Evolutionary conservation across 1,140 invertebrate genomes (phyloP).

Genomic region (Trichomalopsis sarcophagae): DNA sequence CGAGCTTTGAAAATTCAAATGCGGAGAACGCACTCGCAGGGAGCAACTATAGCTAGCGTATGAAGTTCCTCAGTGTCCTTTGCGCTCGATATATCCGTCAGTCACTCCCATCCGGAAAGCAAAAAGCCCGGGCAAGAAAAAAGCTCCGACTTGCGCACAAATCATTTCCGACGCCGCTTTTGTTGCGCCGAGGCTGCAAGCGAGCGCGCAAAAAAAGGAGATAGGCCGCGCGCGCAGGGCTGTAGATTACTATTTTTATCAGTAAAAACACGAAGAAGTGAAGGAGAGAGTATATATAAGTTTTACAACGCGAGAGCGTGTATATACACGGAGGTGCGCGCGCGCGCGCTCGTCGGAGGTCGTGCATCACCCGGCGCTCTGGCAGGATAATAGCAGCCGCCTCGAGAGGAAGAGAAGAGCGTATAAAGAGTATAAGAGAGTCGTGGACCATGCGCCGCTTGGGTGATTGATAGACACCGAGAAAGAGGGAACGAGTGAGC

Average conservation of each 20-base stretch:
- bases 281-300: constrained; percentile 6
- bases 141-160: constrained; percentile 17
- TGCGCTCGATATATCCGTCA: no score
- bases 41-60: no score
- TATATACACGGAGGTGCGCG: not conserved
- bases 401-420: constrained; percentile 49
- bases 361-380: constrained; percentile 70
- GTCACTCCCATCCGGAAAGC: not conserved
- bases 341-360: constrained; percentile 60
- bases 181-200: not conserved
- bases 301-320: constrained; percentile 35
- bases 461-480: constrained; percentile 71
- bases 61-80: no score
- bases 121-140: not conserved
- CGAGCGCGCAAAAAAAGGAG: not conserved
- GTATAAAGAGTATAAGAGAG: constrained; percentile 44
- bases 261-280: constrained; percentile 23
- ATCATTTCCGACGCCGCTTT: constrained; percentile 26
- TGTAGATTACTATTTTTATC: constrained; percentile 52
- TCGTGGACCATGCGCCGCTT: constrained; percentile 65
- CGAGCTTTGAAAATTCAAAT: constrained; percentile 18
- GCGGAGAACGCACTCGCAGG: not conserved
- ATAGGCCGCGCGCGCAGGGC: not conserved
- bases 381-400: constrained; percentile 71
- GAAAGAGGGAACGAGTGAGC: constrained; percentile 53